phyloP scores from a whole-genome alignment of 2,797 vertebrate genomes.

The Halcyon badia region DNA sequence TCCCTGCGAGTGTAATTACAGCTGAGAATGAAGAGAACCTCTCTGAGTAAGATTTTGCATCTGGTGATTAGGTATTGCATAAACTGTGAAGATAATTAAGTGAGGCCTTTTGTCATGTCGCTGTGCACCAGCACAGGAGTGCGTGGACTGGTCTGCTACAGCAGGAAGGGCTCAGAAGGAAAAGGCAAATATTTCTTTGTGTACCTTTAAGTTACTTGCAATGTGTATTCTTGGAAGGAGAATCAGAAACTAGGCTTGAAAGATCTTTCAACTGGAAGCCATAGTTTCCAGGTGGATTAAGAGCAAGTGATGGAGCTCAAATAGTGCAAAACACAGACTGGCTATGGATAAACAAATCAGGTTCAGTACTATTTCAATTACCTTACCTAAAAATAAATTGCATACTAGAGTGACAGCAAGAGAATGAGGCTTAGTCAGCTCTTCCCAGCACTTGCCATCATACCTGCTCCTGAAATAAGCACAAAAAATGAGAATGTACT shows the following conservation, averaged over 20 bases:
- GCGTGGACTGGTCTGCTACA: not conserved
- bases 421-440: no score
- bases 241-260: not conserved
- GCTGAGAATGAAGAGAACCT: not conserved
- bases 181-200: not conserved
- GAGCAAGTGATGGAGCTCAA: not conserved
- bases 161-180: not conserved
- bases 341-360: no score
- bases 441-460: no score
- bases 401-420: no score
- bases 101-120: not conserved
- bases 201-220: not conserved
- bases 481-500: no score
- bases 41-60: not conserved
- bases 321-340: no score
- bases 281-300: not conserved
- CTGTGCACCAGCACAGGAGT: not conserved
- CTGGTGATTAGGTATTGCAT: not conserved
- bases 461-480: no score
- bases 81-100: not conserved
- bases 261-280: not conserved
- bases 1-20: not conserved
- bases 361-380: no score
- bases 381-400: no score
- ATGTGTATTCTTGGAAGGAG: not conserved